Evolutionary conservation across 1,140 invertebrate genomes (phyloP), one percentile per base, ranked within the genome.

Genomic region (Euwallacea similis): DNA sequence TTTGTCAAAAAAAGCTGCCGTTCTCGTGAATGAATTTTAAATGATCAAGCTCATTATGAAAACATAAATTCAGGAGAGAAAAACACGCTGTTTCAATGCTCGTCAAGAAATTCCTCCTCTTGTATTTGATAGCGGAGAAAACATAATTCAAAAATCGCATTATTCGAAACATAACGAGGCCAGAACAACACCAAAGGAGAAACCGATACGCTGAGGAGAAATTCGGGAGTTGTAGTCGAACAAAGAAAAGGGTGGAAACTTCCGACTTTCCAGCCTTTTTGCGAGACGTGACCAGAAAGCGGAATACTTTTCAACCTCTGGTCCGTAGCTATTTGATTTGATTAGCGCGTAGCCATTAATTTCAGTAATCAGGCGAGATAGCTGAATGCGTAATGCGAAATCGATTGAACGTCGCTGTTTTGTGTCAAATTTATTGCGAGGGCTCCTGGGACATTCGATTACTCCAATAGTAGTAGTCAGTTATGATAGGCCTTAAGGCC

Each of bases 181-280:
- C 21, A 33, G 21, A 33, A 50, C 46, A 50, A 50, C 46, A 50
- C 46, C 13, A 13, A 50, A 50, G 21, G 13, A 50, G 46, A 50
- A 50, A 50, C 46, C 46, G 13, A 50, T 33, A 50, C 9, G 46
- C 9, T 50, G 6, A 50, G 46, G 13, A 33, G 21, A 50, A 50
- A 50, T 50, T 50, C 46, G 46, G 9, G 46, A 50, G 9, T n/a
- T 44, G 44, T 63, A 63, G 33, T 3, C 7, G n/a, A 47, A 50
- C 43, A 63, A 63, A 63, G 16, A 47, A 63, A 50, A 63, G 7
- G 11, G 11, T 11, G 41, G 42, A 60, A 46, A 8, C 21, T 10
- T 47, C 44, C 15, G 21, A 47, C 21, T 63, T 50, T 63, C 44
- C 43, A 63, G 15, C 61, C 61, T 63, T 63, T 63, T 63, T 63